These are phyloP conservation scores for Siniperca knerii DNA, from an alignment of 2,113 vertebrate species.

Conservation along the genomic window DNA sequence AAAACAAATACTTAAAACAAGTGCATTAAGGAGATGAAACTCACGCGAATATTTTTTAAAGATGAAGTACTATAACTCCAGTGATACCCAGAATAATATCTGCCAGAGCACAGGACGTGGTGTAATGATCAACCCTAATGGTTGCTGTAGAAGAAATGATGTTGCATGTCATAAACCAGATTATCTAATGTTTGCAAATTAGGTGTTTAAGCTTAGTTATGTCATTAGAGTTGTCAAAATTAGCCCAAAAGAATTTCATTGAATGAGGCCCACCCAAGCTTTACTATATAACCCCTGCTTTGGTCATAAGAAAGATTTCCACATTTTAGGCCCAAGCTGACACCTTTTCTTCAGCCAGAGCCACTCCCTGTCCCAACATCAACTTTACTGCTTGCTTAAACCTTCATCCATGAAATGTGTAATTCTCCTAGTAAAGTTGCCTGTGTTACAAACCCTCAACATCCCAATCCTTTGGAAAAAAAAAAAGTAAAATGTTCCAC, in stretches of 20 bases:
- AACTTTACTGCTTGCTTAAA: constrained; percentile 2
- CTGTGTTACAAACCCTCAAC: constrained; percentile 1
- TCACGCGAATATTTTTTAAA: neutral
- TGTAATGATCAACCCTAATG: neutral
- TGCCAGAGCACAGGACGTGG: neutral
- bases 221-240: neutral
- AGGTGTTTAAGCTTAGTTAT: neutral
- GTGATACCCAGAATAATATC: neutral
- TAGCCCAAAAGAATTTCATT: neutral
- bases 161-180: neutral
- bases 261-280: constrained; percentile 2
- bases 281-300: neutral
- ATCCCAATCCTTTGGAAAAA: neutral
- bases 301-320: neutral
- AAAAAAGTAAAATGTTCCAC: constrained; percentile 11
- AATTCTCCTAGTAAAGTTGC: neutral
- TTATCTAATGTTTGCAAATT: neutral
- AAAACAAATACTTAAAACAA: neutral
- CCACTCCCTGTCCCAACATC: neutral
- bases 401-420: constrained; percentile 2
- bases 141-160: too few relatives aligned
- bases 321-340: neutral
- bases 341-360: neutral
- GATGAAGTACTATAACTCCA: neutral
- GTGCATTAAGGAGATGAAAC: neutral